A percentile compares a stretch with the other conserved stretches of the same genome.
These are phyloP conservation scores for Tolypeutes matacus DNA, from an alignment of 2,797 vertebrate species.

Conservation along the genomic window DNA sequence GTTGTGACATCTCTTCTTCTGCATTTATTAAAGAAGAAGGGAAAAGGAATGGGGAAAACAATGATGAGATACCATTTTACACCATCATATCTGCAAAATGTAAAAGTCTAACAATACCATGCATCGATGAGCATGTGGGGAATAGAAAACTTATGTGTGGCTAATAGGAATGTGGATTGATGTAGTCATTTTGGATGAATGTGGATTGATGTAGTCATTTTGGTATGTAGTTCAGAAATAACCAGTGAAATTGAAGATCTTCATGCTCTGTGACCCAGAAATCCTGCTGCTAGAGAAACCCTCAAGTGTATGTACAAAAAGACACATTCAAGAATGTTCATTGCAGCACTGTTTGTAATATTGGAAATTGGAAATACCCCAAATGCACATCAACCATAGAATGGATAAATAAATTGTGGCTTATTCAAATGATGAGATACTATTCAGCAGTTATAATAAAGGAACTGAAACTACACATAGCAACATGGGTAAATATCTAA, in stretches of 20 bases:
- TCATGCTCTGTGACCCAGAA: slow-evolving; percentile 26
- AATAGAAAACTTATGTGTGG: background rate
- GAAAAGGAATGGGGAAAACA: background rate
- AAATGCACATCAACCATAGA: slow-evolving; percentile 30
- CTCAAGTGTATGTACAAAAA: background rate
- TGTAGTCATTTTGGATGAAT: background rate
- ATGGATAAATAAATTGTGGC: background rate
- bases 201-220: background rate
- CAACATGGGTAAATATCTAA: background rate
- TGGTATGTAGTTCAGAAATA: slow-evolving; percentile 35
- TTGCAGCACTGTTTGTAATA: background rate
- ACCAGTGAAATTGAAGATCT: slow-evolving; percentile 32
- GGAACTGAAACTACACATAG: background rate
- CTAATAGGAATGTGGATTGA: background rate
- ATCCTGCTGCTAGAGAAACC: slow-evolving; percentile 29
- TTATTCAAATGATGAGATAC: slow-evolving; percentile 41
- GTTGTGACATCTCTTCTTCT: background rate
- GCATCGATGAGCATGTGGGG: background rate
- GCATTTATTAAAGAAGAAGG: background rate
- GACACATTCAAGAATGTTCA: background rate
- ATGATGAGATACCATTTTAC: slow-evolving; percentile 21
- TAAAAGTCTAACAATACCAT: background rate
- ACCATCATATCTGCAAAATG: background rate
- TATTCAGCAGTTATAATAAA: slow-evolving; percentile 10
- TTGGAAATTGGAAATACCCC: slow-evolving; percentile 40